Percentiles rank a stretch among this genome's conserved stretches.
Evolutionary conservation across 2,113 vertebrate species (phyloP).

Genomic region (Dasyornis broadbenti): DNA sequence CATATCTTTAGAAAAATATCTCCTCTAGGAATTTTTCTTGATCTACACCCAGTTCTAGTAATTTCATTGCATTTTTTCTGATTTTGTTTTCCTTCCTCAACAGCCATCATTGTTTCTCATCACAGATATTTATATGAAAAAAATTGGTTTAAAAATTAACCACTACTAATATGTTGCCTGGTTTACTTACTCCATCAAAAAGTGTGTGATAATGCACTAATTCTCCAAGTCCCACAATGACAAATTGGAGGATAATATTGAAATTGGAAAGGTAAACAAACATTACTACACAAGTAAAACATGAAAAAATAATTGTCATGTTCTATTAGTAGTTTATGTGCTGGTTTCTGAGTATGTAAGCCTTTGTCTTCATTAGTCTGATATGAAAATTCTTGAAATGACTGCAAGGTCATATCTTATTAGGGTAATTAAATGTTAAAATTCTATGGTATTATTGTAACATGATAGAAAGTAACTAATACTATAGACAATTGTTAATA

Average conservation of each 20-base stretch:
- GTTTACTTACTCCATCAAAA: slow-evolving; percentile 1
- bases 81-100: background rate
- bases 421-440: slow-evolving; percentile 47
- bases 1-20: background rate
- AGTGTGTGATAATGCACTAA: background rate
- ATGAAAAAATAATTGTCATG: background rate
- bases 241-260: background rate
- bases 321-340: slow-evolving; percentile 27
- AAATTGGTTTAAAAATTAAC: background rate
- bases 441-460: slow-evolving; percentile 40
- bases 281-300: slow-evolving; percentile 23
- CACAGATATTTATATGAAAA: background rate
- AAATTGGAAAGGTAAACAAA: background rate
- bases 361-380: slow-evolving; percentile 58
- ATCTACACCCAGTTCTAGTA: background rate
- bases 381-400: slow-evolving; percentile 56
- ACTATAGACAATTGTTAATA: slow-evolving; percentile 28
- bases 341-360: slow-evolving; percentile 29
- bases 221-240: background rate
- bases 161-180: background rate
- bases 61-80: background rate
- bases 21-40: background rate
- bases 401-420: slow-evolving; percentile 52
- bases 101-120: background rate
- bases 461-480: slow-evolving; percentile 34